Conservation (phyloP, 2,888 invertebrate genomes). For the Acrocyrtus sp. region DNA sequence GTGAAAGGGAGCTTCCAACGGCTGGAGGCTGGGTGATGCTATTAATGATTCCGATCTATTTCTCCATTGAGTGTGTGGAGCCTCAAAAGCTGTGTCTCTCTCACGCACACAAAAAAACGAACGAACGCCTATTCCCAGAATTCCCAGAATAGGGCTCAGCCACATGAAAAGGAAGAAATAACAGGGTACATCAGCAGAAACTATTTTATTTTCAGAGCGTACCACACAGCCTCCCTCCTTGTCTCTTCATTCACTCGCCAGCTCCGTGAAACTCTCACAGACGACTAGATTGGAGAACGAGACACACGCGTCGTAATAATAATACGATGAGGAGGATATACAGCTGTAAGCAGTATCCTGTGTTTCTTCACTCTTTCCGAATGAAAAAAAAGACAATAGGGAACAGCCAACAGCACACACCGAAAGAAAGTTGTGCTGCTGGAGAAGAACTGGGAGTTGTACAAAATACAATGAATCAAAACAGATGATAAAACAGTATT, state of each 20-base stretch:
- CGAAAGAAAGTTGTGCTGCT: not conserved
- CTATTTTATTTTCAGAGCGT: slow-evolving; percentile 28
- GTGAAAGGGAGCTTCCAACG: no score
- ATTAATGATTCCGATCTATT: slow-evolving; percentile 47
- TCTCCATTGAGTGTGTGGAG: slow-evolving; percentile 16
- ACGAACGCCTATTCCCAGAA: slow-evolving; percentile 28
- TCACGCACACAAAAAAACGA: not conserved
- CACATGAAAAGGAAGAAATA: slow-evolving; percentile 27
- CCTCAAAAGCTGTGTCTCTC: slow-evolving; percentile 13
- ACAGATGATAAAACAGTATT: slow-evolving; percentile 24
- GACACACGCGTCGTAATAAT: slow-evolving; percentile 4
- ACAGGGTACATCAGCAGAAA: slow-evolving; percentile 1
- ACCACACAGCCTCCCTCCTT: no score
- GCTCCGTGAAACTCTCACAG: no score
- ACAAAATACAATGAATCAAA: slow-evolving; percentile 24
- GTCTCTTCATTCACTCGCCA: not conserved
- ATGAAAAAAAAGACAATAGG: slow-evolving; percentile 18
- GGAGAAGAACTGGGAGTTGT: not conserved
- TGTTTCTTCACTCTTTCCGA: not conserved
- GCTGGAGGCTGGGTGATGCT: slow-evolving; percentile 39
- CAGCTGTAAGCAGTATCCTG: slow-evolving; percentile 22
- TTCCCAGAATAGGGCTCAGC: slow-evolving; percentile 17
- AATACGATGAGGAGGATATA: slow-evolving; percentile 23
- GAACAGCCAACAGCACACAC: slow-evolving; percentile 38
- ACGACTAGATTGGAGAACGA: no score